Conservation (phyloP, 2,797 vertebrate genomes). For the Urophycis tenuis region DNA sequence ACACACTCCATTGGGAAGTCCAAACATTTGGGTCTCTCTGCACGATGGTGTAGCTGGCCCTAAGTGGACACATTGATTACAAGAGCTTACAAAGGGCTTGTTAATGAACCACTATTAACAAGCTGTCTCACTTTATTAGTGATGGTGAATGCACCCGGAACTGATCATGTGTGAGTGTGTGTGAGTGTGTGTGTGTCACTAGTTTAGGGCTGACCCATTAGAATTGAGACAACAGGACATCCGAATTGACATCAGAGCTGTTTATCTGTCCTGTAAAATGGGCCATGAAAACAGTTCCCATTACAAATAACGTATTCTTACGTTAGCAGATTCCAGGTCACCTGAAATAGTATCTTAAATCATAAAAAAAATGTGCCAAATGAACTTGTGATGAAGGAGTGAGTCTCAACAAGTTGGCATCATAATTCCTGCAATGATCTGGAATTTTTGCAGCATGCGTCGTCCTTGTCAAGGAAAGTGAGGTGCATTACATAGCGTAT, state of each 20-base stretch:
- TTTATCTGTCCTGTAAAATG: no score
- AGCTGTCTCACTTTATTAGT: not conserved
- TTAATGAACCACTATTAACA: not conserved
- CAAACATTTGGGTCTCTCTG: not conserved
- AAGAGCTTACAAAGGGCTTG: not conserved
- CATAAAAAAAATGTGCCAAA: not conserved
- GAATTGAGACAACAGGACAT: no score
- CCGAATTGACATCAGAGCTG: no score
- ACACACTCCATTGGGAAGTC: not conserved
- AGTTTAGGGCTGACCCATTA: no score
- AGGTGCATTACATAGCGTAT: not conserved
- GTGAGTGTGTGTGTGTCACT: not conserved
- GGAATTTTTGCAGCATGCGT: not conserved
- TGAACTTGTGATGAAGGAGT: not conserved
- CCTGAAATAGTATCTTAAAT: not conserved
- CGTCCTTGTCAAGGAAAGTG: not conserved
- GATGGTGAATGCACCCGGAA: not conserved
- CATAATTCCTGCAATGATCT: not conserved
- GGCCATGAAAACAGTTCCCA: not conserved
- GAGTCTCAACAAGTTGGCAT: not conserved
- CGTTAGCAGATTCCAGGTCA: not conserved
- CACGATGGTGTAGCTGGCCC: not conserved
- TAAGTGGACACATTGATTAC: not conserved
- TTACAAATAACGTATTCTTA: not conserved
- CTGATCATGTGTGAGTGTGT: not conserved